Conservation (phyloP, 2,888 invertebrate species). For the Ochropacha duplaris region DNA sequence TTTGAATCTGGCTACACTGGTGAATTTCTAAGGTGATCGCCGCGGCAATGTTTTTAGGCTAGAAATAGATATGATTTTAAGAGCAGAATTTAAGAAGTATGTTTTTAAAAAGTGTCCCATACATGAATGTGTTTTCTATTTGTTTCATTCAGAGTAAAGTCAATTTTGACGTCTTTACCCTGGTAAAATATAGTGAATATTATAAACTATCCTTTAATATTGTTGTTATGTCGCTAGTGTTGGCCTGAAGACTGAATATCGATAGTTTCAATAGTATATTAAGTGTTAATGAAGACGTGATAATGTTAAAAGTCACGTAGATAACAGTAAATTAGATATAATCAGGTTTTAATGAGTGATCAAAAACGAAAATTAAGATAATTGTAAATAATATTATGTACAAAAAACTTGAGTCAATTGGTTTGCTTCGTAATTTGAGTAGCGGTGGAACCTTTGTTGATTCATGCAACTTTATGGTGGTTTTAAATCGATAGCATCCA, state of each 20-base stretch:
- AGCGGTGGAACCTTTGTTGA: neutral
- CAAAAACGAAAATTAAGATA: too few relatives aligned
- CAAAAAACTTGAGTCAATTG: too few relatives aligned
- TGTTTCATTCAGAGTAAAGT: neutral
- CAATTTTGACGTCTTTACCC: neutral
- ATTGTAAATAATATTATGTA: too few relatives aligned
- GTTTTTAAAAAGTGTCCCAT: neutral
- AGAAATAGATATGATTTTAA: neutral
- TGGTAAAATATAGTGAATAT: neutral
- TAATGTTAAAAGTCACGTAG: too few relatives aligned
- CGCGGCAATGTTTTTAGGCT: neutral
- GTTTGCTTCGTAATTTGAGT: too few relatives aligned
- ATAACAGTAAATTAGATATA: neutral
- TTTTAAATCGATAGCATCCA: too few relatives aligned
- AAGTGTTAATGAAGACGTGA: too few relatives aligned
- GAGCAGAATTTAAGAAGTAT: neutral
- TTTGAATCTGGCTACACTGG: neutral
- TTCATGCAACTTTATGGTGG: too few relatives aligned
- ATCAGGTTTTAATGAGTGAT: too few relatives aligned
- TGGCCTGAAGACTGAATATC: conserved; percentile 5
- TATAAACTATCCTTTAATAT: neutral
- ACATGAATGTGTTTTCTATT: neutral
- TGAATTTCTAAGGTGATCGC: neutral
- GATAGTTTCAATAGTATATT: neutral
- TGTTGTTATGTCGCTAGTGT: neutral